Evolutionary conservation across 2,888 invertebrate genomes (phyloP), one percentile per base, ranked within the genome.

Genomic region (Torymus tubicola): DNA sequence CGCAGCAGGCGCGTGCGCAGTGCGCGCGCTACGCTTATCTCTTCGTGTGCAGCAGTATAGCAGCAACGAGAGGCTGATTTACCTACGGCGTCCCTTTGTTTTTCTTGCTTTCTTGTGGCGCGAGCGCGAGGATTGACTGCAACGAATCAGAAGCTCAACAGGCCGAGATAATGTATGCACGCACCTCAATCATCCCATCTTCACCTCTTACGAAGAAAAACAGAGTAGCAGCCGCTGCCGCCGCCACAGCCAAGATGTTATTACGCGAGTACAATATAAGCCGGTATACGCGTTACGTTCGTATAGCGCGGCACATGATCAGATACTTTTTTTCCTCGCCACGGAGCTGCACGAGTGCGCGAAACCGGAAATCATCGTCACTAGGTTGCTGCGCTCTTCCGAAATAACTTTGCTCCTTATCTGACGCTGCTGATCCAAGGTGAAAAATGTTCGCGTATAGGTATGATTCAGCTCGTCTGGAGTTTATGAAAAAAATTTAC

Each of bases 361-460:
- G 58, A 31, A 65, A 67, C 16, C 70, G 75, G 80, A 80, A 80
- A 76, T 76, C 55, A 63, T 75, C 24, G 58, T 71, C 53, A 74
- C 70, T n/a, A 72, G 60, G 53, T 73, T 61, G 31, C 11, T 18
- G 57, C 64, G 63, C 21, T 78, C 70, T 67, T 76, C 80, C 67
- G 80, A 80, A 80, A 80, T 80, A 13, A 63, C 72, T 80, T 71
- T 67, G 13, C 16, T 52, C 10, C 50, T 67, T 76, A 71, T 76
- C 76, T 65, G 16, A n/a, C 53, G n/a, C 53, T 80, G 24, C 1
- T 11, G 5, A 80, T 80, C 80, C 80, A 80, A 80, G 80, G 80
- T 80, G 58, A 80, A 31, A 69, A 13, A 16, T 21, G 53, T 13
- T 80, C 58, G 70, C 70, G 58, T 69, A 60, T 69, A 60, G 70